Evolutionary conservation across 2,113 vertebrate genomes (phyloP).

Genomic region (Lepus americanus): DNA sequence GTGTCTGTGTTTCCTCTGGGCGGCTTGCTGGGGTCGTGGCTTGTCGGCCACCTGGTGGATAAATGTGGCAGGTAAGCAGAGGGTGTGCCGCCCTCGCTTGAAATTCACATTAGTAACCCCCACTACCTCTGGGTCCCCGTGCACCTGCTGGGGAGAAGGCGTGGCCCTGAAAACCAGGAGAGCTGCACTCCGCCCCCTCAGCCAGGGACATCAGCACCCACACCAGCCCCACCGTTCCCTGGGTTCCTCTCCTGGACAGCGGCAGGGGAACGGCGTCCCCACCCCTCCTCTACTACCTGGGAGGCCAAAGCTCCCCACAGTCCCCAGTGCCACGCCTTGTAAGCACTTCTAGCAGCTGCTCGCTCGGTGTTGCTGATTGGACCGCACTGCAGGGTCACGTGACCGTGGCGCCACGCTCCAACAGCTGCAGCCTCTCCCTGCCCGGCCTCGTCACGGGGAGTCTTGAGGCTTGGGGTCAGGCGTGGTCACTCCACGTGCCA

Average conservation of each 20-base stretch:
- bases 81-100: no score
- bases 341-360: neutral
- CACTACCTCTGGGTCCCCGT: fast-evolving
- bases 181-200: neutral
- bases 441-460: fast-evolving
- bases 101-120: fast-evolving
- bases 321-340: fast-evolving
- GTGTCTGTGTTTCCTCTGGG: conserved; percentile 95
- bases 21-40: conserved; percentile 91
- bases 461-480: neutral
- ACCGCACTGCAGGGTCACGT: fast-evolving
- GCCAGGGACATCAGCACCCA: neutral
- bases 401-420: fast-evolving
- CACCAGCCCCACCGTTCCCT: neutral
- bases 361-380: fast-evolving
- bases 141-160: neutral
- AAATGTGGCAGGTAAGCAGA: conserved; percentile 90
- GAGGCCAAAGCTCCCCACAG: neutral
- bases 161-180: neutral
- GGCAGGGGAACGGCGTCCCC: fast-evolving
- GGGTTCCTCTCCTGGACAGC: neutral
- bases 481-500: neutral
- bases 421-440: neutral
- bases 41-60: conserved; percentile 92
- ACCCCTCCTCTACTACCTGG: fast-evolving